These are phyloP conservation scores for Scaptomyza flava DNA, from an alignment of 2,888 invertebrate genomes.

Conservation along the genomic window DNA sequence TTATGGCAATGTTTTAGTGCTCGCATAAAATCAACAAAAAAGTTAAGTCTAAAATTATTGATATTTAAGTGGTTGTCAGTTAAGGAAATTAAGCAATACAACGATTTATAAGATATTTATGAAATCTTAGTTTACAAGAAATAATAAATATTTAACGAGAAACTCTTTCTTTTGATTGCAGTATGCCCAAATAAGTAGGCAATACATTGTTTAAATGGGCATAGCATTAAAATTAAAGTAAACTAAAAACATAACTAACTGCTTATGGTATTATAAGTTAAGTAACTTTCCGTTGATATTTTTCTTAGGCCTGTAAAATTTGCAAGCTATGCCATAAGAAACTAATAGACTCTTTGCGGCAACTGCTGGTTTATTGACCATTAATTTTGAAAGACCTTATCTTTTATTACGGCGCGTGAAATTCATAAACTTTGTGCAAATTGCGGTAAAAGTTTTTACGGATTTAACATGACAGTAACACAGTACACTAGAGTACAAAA, in stretches of 20 bases:
- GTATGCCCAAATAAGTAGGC: background rate
- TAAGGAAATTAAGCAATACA: background rate
- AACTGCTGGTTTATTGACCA: constrained; percentile 29
- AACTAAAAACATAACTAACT: too few species aligned
- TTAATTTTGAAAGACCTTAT: constrained; percentile 23
- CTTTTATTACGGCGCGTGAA: constrained; percentile 48
- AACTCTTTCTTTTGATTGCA: background rate
- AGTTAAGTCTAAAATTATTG: background rate
- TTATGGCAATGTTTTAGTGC: constrained; percentile 5
- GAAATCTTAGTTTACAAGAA: too few species aligned
- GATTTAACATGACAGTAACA: constrained; percentile 65
- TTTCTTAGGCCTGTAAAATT: background rate
- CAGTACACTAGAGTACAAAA: constrained; percentile 13
- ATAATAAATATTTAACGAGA: too few species aligned
- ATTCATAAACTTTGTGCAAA: constrained; percentile 62
- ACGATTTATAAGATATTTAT: too few species aligned
- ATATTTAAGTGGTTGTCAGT: background rate
- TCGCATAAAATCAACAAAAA: background rate
- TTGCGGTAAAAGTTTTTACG: constrained; percentile 62
- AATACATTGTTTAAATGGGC: background rate
- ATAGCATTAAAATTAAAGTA: too few species aligned
- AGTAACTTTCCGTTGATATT: too few species aligned
- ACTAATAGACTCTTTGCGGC: background rate
- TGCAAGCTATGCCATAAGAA: background rate
- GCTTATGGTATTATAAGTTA: too few species aligned